Base-by-base conservation (phyloP, 2,113 vertebrate species). In the Macheiramphus alcinus region DNA sequence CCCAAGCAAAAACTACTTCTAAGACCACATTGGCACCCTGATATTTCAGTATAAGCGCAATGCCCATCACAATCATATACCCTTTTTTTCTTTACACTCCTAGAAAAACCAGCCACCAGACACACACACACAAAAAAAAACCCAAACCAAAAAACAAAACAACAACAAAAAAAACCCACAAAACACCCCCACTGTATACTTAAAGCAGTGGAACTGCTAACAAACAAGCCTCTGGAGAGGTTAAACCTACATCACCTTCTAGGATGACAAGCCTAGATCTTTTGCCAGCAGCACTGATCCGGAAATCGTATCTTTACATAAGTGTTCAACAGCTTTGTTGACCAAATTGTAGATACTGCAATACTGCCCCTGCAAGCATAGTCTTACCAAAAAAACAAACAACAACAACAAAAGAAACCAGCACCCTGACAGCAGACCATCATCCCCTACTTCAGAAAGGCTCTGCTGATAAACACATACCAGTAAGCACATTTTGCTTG, bases 121-220 rank as follows among this genome's bases (percentile, higher is more conserved):
- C 27, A 23, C 22, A 12, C 21, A 26, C 38, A 31, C 38, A 58
- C 25, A 52, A 42, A n/a, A 42, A 38, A 63, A 48, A 32, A 26
- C 5, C 20, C 9, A n/a, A 34, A 20, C 12, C 21, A 17, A 59
- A 25, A 16, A 48, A 8, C 6, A 15, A 47, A 45, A 47, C 17
- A 18, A 59, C 43, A 36, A n/a, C 78, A 68, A 36, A 15, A 29
- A 48, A 65, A 50, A 20, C 3, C 7, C 18, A 56, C 25, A 27
- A 26, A 63, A 48, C 9, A 61, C 9, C 7, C 7, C 3, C 36
- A 56, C 6, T 0, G 0, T 9, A 50, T 13, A 75, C 19, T 36
- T 48, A 45, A 17, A 67, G 21, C 43, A 75, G 38, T 12, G 1
- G 2, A 40, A 21, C 38, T 86, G 42, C 47, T 45, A 76, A 55